These are phyloP conservation scores for Elegia similella DNA, from an alignment of 2,888 invertebrate genomes.

Conservation along the genomic window DNA sequence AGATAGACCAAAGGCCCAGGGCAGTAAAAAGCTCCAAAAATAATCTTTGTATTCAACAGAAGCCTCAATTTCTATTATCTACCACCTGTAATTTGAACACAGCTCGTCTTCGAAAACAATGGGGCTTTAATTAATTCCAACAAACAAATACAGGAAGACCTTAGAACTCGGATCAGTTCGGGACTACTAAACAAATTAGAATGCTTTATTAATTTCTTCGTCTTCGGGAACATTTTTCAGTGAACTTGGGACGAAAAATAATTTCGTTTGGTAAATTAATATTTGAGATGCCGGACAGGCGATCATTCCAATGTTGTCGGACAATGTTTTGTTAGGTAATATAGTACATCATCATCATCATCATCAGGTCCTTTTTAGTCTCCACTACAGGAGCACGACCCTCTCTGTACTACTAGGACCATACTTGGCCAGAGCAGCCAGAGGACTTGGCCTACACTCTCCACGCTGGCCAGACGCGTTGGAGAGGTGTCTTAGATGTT, in stretches of 20 bases:
- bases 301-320: too few species aligned
- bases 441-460: too few species aligned
- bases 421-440: too few species aligned
- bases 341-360: too few species aligned
- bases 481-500: too few species aligned
- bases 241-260: background rate
- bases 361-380: too few species aligned
- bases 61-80: background rate
- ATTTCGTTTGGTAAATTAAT: background rate
- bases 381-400: too few species aligned
- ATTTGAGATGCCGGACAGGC: background rate
- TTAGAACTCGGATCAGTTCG: conserved; percentile 18
- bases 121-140: conserved; percentile 5
- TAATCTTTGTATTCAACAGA: background rate
- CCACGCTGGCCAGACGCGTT: too few species aligned
- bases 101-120: background rate
- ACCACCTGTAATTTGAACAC: conserved; percentile 7
- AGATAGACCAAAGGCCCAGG: too few species aligned
- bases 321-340: too few species aligned
- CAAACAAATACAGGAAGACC: conserved; percentile 16
- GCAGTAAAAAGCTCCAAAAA: background rate
- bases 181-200: background rate
- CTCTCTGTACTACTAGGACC: too few species aligned
- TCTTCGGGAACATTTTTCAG: background rate
- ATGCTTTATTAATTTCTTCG: conserved; percentile 1